Conservation (phyloP, 2,797 vertebrate species). For the Furcifer pardalis region DNA sequence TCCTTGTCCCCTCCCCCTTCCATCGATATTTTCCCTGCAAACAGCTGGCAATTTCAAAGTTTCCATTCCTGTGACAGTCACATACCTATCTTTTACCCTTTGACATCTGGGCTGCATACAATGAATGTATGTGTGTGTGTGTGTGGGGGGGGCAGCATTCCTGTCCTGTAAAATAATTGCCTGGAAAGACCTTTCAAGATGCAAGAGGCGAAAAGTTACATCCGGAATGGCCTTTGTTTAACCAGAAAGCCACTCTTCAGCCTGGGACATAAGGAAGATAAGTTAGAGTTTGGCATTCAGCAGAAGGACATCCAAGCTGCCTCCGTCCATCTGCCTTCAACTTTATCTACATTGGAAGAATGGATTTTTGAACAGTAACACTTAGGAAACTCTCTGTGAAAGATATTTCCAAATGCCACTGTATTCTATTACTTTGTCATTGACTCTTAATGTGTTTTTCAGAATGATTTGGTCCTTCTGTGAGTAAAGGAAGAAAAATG, state of each 20-base stretch:
- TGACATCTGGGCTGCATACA: not conserved
- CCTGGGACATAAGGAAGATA: constrained; percentile 7
- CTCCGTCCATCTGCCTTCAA: constrained; percentile 48
- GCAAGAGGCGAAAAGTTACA: not conserved
- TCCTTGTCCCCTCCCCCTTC: too few relatives aligned
- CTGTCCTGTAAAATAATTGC: not conserved
- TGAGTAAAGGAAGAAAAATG: constrained; percentile 73
- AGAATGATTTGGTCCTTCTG: constrained; percentile 72
- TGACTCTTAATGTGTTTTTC: constrained; percentile 73
- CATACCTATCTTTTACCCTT: not conserved
- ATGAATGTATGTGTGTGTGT: not conserved
- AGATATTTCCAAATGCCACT: constrained; percentile 72
- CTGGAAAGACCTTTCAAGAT: not conserved
- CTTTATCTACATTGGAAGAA: constrained; percentile 54
- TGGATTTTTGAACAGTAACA: constrained; percentile 58
- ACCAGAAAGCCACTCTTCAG: not conserved
- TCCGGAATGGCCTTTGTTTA: not conserved
- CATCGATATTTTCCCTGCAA: too few relatives aligned
- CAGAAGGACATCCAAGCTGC: constrained; percentile 52
- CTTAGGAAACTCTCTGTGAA: constrained; percentile 65
- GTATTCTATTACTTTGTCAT: constrained; percentile 78
- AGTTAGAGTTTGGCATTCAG: constrained; percentile 28
- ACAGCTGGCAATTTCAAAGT: too few relatives aligned
- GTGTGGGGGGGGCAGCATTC: not conserved
- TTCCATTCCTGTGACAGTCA: too few relatives aligned